Base-by-base conservation (phyloP, 2,113 vertebrate genomes). In the Dasyurus viverrinus region DNA sequence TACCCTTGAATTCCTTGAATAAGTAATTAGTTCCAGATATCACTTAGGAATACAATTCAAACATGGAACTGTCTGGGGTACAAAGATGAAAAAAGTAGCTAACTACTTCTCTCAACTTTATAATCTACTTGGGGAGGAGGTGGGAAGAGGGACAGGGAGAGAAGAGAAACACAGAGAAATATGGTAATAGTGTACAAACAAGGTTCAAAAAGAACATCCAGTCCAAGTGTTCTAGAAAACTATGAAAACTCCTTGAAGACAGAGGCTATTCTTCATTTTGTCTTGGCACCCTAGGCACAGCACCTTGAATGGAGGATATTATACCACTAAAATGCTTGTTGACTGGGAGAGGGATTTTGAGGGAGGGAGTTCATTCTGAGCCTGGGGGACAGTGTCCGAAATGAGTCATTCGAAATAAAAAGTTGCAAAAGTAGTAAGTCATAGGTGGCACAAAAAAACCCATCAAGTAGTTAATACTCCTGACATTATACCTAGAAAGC, bases 291-390 rank as follows among this genome's bases (percentile, higher is more conserved):
- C 19, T 22, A 84, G 68, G 68, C 36, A 84, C 16, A 84, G n/a
- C n/a, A 84, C 68, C n/a, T 84, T 23, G 68, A 42, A 84, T 42
- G 19, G 19, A 42, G 19, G 16, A 22, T 84, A 42, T 22, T 84
- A 16, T 36, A 76, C 30, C 60, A 68, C 57, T 68, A 36, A 68
- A 68, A 68, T 36, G 57, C 57, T 68, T 68, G 57, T 68, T 68
- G 57, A 68, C 30, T 36, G 30, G 57, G 11, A 68, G 57, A 68
- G 57, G 57, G 57, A 68, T 68, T 68, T 68, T 36, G 27, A 68
- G 27, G 55, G 68, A 76, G 36, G 68, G 16, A 84, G 16, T 23
- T 84, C 19, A 84, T 42, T 99, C 68, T 84, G n/a, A 5, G 68
- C 68, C n/a, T 84, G 68, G n/a, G 68, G 68, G 30, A 76, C 60